Conservation (phyloP, 2,797 vertebrate species). For the Molossus alvarezi region DNA sequence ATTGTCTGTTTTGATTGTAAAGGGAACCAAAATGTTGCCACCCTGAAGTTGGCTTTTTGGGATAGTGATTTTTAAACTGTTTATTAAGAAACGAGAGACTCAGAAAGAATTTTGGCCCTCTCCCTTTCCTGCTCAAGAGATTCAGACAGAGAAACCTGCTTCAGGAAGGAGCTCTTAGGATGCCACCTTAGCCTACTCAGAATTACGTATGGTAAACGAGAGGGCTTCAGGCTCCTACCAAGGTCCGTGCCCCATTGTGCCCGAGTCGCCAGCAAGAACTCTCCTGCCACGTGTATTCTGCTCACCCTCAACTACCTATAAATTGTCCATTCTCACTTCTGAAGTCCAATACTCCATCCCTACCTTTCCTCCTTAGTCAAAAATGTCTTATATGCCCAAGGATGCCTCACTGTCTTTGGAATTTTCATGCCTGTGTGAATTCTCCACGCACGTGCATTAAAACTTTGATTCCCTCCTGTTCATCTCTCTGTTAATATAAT, state of each 20-base stretch:
- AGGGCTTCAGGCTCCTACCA: neutral
- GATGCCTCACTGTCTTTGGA: neutral
- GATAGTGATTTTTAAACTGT: neutral
- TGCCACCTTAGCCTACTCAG: neutral
- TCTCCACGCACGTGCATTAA: neutral
- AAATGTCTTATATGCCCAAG: neutral
- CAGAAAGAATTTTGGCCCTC: neutral
- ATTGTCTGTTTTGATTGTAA: slow-evolving; percentile 26
- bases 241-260: neutral
- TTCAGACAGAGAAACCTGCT: neutral
- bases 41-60: neutral
- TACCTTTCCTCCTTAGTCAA: neutral
- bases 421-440: neutral
- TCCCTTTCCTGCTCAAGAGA: neutral
- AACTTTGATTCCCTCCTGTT: neutral
- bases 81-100: neutral
- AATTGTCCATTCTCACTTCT: neutral
- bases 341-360: neutral
- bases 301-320: neutral
- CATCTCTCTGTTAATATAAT: neutral
- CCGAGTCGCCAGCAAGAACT: neutral
- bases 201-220: neutral
- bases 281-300: neutral
- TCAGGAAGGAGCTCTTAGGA: neutral
- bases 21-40: neutral